Evolutionary conservation across 2,888 invertebrate species (phyloP).

Genomic region (Malthinus seriepunctatus): DNA sequence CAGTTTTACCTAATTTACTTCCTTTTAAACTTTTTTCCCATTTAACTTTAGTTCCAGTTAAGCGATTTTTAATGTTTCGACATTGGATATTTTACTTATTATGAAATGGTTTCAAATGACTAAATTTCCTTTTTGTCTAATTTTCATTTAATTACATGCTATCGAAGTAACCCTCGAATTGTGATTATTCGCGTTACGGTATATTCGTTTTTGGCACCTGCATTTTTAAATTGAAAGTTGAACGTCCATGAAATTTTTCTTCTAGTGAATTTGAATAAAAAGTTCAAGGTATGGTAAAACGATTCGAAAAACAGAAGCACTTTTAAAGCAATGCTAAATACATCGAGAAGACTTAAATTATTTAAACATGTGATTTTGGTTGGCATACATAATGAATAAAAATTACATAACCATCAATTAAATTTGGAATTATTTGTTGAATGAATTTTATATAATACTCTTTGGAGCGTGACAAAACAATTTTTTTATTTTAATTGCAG

Average conservation of each 20-base stretch:
- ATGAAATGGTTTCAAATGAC: not conserved
- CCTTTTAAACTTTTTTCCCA: not conserved
- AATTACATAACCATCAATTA: too few species aligned
- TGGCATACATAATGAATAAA: too few species aligned
- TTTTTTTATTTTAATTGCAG: not conserved
- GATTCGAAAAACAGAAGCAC: too few species aligned
- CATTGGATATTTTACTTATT: not conserved
- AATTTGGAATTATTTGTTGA: not conserved
- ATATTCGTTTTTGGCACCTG: not conserved
- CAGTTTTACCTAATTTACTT: too few species aligned
- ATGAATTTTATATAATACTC: not conserved
- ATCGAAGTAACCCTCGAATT: not conserved
- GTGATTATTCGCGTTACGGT: not conserved
- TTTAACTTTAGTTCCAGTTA: constrained; percentile 4
- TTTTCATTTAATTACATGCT: not conserved
- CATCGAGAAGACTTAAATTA: too few species aligned
- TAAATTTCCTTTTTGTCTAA: not conserved
- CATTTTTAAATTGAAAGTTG: constrained; percentile 4
- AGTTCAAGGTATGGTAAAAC: not conserved
- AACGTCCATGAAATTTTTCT: not conserved
- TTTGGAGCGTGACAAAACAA: too few species aligned
- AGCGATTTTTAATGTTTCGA: not conserved
- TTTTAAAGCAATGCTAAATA: too few species aligned
- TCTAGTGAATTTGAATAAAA: not conserved
- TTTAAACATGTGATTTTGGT: too few species aligned